These are phyloP conservation scores for Danionella cerebrum DNA, from an alignment of 2,113 vertebrate genomes.

Conservation along the genomic window DNA sequence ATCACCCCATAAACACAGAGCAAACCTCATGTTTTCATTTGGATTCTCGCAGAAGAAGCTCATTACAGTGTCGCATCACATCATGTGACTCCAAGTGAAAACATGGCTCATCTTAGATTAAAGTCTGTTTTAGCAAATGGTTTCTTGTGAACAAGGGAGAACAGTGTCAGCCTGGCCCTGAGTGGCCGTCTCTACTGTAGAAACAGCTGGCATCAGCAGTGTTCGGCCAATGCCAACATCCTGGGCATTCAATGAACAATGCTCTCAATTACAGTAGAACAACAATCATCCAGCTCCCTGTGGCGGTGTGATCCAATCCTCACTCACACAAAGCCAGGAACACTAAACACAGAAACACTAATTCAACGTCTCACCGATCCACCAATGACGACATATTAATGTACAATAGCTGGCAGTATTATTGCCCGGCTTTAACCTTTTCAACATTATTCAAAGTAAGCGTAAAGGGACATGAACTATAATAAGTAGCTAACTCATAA, in stretches of 20 bases:
- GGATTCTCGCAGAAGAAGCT: neutral
- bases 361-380: neutral
- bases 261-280: conserved; percentile 41
- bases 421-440: too few relatives aligned
- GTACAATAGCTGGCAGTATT: too few relatives aligned
- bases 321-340: neutral
- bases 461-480: too few relatives aligned
- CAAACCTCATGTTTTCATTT: neutral
- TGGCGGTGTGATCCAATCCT: conserved; percentile 6
- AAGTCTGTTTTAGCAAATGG: neutral
- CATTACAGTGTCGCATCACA: neutral
- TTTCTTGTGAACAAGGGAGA: neutral
- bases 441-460: too few relatives aligned
- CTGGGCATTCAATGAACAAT: conserved; percentile 3
- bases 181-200: neutral
- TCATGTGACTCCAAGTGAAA: neutral
- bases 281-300: conserved; percentile 2
- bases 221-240: neutral
- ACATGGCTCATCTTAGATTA: neutral
- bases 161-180: neutral
- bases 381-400: too few relatives aligned
- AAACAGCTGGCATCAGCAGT: conserved; percentile 25
- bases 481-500: too few relatives aligned
- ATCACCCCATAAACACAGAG: conserved; percentile 19
- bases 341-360: neutral